These are phyloP conservation scores for Hippocampus mohnikei DNA, from an alignment of 2,113 vertebrate genomes.

Conservation along the genomic window DNA sequence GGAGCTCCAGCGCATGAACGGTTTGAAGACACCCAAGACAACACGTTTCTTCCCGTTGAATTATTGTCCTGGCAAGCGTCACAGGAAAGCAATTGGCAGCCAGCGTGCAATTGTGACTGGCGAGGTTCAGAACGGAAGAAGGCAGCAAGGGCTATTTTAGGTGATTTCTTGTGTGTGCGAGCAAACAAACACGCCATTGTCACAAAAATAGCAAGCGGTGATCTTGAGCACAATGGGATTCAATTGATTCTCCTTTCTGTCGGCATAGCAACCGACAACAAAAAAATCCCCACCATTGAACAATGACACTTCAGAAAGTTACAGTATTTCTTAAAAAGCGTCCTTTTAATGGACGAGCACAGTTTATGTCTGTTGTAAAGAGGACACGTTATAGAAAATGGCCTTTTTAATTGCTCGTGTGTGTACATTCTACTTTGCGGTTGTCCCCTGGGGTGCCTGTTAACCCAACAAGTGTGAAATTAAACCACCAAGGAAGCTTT, in stretches of 20 bases:
- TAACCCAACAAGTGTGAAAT: not conserved
- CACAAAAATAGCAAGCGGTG: constrained; percentile 21
- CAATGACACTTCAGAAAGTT: constrained; percentile 45
- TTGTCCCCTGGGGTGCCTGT: not conserved
- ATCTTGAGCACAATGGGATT: constrained; percentile 49
- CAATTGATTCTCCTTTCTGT: constrained; percentile 41
- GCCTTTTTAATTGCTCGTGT: not conserved
- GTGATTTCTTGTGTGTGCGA: constrained; percentile 29
- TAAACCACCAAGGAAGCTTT: too few relatives aligned
- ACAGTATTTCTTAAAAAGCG: constrained; percentile 34
- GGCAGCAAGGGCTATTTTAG: constrained; percentile 50
- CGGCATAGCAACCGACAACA: constrained; percentile 11
- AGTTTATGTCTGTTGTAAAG: not conserved
- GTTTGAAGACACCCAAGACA: constrained; percentile 17
- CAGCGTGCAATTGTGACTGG: constrained; percentile 45
- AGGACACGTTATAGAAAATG: not conserved
- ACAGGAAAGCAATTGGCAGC: constrained; percentile 36
- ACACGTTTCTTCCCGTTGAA: constrained; percentile 31
- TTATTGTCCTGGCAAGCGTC: constrained; percentile 35
- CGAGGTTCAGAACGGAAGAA: constrained; percentile 43
- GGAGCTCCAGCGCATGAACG: constrained; percentile 14
- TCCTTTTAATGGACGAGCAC: constrained; percentile 18
- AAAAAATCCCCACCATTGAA: constrained; percentile 9
- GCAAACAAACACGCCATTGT: constrained; percentile 38
- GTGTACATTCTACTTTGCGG: too few relatives aligned